Conservation (phyloP, 2,113 vertebrate species). For the Patagioenas fasciata region DNA sequence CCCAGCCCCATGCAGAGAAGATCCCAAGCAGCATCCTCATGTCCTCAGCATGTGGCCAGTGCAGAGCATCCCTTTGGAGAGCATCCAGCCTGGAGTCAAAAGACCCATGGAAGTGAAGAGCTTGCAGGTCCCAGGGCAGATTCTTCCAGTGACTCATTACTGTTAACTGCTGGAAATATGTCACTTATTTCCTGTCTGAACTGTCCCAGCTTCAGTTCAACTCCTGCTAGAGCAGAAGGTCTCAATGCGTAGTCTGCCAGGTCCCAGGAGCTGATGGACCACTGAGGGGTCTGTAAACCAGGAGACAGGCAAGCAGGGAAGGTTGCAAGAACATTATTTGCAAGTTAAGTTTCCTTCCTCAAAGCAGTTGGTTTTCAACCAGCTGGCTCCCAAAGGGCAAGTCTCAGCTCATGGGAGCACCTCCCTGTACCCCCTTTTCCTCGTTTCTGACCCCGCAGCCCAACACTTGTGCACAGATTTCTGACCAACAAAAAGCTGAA, state of each 20-base stretch:
- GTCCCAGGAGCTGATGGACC: background rate
- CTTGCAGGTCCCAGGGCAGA: conserved; percentile 17
- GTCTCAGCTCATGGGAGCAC: background rate
- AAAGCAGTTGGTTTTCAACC: background rate
- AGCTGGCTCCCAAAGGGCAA: background rate
- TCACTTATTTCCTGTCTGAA: conserved; percentile 49
- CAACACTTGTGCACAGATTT: accelerated
- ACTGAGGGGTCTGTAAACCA: background rate
- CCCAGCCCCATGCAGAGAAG: background rate
- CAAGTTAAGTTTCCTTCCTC: background rate
- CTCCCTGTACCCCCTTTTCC: background rate
- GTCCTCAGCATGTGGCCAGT: background rate
- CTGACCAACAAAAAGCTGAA: background rate
- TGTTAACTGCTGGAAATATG: conserved; percentile 4
- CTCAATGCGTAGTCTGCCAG: background rate
- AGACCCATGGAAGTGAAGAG: background rate
- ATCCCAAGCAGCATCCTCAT: background rate
- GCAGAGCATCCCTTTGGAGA: background rate
- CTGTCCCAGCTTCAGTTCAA: background rate
- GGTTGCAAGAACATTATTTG: background rate
- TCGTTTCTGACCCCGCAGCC: background rate
- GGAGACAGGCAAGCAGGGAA: background rate
- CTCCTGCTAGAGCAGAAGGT: background rate
- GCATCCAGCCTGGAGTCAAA: background rate
- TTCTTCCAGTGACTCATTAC: conserved; percentile 23